Conservation (phyloP, 2,113 vertebrate species). For the Microcebus jonahi region DNA sequence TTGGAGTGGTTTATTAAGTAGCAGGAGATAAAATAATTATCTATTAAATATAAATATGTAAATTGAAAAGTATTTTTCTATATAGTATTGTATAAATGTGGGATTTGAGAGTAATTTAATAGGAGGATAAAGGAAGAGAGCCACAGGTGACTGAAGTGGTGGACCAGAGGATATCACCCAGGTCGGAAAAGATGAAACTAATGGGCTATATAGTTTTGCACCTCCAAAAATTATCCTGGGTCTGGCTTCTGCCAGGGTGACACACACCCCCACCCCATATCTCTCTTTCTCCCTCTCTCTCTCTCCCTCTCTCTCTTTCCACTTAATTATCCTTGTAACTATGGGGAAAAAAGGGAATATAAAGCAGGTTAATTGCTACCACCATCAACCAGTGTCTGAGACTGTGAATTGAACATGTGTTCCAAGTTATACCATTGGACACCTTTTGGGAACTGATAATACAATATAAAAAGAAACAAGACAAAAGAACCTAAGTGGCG, state of each 20-base stretch:
- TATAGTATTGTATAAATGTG: background rate
- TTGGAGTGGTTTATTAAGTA: background rate
- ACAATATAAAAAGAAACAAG: conserved; percentile 42
- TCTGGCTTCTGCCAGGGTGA: background rate
- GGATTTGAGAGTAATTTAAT: conserved; percentile 1
- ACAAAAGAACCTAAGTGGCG: conserved; percentile 8
- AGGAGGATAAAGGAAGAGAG: background rate
- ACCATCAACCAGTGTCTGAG: background rate
- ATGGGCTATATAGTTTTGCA: background rate
- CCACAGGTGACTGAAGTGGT: background rate
- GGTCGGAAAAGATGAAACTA: background rate
- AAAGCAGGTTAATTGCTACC: conserved; percentile 24
- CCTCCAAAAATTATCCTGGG: background rate
- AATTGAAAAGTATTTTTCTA: background rate
- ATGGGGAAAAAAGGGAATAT: background rate
- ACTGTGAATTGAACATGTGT: background rate
- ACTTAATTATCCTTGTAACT: background rate
- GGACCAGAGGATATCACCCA: background rate
- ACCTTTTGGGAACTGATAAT: background rate
- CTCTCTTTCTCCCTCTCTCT: background rate
- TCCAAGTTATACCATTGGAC: background rate
- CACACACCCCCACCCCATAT: accelerated
- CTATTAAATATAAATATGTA: background rate
- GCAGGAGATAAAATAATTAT: background rate
- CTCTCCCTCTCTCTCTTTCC: background rate